phyloP scores from a whole-genome alignment of 2,113 vertebrate genomes.

The Dasypus novemcinctus region DNA sequence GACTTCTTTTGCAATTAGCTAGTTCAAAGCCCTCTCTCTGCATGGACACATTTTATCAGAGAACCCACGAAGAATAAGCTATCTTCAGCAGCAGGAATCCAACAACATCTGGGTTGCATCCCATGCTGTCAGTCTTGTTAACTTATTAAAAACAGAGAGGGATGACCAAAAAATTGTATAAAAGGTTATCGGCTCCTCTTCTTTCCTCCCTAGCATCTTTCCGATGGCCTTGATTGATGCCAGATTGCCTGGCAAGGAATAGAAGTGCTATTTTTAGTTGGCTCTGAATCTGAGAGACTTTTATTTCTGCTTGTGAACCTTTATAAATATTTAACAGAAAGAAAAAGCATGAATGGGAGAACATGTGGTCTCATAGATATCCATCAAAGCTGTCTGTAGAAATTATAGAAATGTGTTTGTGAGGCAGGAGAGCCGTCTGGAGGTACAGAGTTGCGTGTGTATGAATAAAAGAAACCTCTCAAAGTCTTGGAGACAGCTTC shows the following conservation, averaged over 20 bases:
- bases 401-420: conserved; percentile 45
- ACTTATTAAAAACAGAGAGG: conserved; percentile 78
- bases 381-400: conserved; percentile 84
- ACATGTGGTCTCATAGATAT: conserved; percentile 84
- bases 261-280: conserved; percentile 82
- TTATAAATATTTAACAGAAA: conserved; percentile 82
- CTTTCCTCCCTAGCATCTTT: conserved; percentile 75
- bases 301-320: conserved; percentile 79
- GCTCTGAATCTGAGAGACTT: conserved; percentile 82
- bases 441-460: background rate
- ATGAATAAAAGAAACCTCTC: conserved; percentile 52
- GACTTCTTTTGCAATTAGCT: background rate
- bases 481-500: conserved; percentile 81
- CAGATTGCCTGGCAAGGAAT: conserved; percentile 88
- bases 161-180: conserved; percentile 81
- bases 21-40: conserved; percentile 10
- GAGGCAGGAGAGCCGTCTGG: conserved; percentile 12
- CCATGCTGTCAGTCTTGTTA: conserved; percentile 27
- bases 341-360: conserved; percentile 79
- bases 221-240: conserved; percentile 86
- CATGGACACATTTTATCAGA: conserved; percentile 38
- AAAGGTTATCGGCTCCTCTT: conserved; percentile 82
- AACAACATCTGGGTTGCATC: conserved; percentile 55
- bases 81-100: background rate
- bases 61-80: background rate